Evolutionary conservation across 2,888 invertebrate genomes (phyloP).

Genomic region (Ectemnius cavifrons): DNA sequence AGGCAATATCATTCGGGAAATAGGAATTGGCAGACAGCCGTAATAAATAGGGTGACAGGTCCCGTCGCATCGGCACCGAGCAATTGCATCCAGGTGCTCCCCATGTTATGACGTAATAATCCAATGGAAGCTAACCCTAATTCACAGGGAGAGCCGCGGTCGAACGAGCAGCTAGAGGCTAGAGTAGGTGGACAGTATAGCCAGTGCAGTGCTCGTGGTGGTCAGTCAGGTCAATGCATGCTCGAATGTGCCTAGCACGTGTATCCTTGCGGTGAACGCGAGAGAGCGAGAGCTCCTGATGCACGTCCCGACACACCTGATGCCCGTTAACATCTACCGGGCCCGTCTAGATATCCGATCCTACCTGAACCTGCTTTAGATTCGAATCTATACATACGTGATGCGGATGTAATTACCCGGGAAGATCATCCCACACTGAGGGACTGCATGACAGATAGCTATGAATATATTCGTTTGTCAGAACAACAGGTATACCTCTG

Average conservation of each 20-base stretch:
- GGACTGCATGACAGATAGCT: no score
- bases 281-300: no score
- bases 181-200: constrained; percentile 36
- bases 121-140: constrained; percentile 69
- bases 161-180: constrained; percentile 31
- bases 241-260: constrained; percentile 37
- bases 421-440: constrained; percentile 5
- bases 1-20: constrained; percentile 36
- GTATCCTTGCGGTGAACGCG: constrained; percentile 38
- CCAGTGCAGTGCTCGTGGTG: constrained; percentile 13
- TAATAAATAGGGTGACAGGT: constrained; percentile 71
- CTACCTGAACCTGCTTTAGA: constrained; percentile 21
- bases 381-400: constrained; percentile 32
- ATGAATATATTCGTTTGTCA: no score
- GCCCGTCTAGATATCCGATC: constrained; percentile 62
- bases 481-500: no score
- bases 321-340: constrained; percentile 67
- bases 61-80: constrained; percentile 58
- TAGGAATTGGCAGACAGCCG: constrained; percentile 34
- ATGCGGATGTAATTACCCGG: constrained; percentile 52
- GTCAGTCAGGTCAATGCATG: constrained; percentile 49
- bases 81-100: constrained; percentile 72
- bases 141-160: constrained; percentile 57
- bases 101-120: constrained; percentile 73
- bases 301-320: constrained; percentile 65